Evolutionary conservation across 2,888 invertebrate genomes (phyloP), one percentile per base, ranked within the genome.

Genomic region (Baccha elongata): DNA sequence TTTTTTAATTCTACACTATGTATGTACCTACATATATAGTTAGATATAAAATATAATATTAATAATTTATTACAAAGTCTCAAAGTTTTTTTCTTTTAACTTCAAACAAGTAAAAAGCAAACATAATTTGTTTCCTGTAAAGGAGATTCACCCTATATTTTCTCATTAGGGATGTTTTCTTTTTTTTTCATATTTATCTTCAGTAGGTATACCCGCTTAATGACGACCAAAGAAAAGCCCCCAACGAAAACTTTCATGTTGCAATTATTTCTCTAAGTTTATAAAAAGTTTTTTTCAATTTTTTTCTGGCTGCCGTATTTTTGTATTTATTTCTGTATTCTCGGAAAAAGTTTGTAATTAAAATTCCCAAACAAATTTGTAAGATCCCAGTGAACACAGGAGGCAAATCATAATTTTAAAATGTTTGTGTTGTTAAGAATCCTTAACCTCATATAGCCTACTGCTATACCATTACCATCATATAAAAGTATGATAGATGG

Each of bases 261-360:
- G 81, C 81, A 83, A 83, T 83, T 83, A 83, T 83, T 72, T 78
- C 44, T 67, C 44, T 67, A 76, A 81, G 71, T 81, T 79, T 73
- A 52, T 1, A 35, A 75, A 68, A 75, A 76, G 48, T 69, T 73
- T 81, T 73, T 81, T 53, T 21, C 29, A 17, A 35, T 55, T 40
- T 55, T 75, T 40, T 21, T 46, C 5, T 21, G 1, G 40, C 26
- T 58, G 11, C 17, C 26, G 1, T 44, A 35, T 44, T 48, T 8
- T 29, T 13, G 10, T 19, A 1, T 37, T 37, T 52, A 52, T 50
- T 52, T 74, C 19, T 42, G 42, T 48, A 67, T 53, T 71, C 55
- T 76, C 62, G 35, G 48, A 21, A 83, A 83, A 83, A 83, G 76
- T 83, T 83, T 83, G 81, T 72, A 83, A 83, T 83, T 83, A 83